Conservation (phyloP, 2,888 invertebrate species). For the Euphydryas editha region DNA sequence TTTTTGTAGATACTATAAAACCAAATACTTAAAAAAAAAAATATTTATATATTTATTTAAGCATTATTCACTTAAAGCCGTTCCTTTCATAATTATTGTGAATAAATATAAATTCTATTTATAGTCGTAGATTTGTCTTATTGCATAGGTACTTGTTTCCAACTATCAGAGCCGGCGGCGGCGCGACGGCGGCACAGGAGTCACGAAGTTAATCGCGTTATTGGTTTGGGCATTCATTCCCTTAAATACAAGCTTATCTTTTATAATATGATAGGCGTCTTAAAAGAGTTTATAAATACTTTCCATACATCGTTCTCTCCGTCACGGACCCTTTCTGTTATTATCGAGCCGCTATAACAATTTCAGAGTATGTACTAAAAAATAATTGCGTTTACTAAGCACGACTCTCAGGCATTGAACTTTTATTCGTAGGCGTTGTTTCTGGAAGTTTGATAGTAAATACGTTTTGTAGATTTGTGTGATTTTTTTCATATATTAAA, state of each 20-base stretch:
- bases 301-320: constrained; percentile 46
- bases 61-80: neutral
- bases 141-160: constrained; percentile 18
- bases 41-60: no score
- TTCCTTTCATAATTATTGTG: constrained; percentile 20
- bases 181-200: constrained; percentile 20
- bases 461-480: neutral
- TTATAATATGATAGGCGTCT: constrained; percentile 11
- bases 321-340: constrained; percentile 71
- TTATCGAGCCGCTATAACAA: constrained; percentile 75
- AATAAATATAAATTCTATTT: constrained; percentile 31
- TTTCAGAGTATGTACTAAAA: constrained; percentile 70
- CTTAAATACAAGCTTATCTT: constrained; percentile 17
- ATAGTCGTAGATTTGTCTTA: constrained; percentile 29
- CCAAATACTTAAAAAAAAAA: no score
- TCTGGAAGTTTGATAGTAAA: constrained; percentile 12
- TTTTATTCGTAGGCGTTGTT: constrained; percentile 54
- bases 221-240: constrained; percentile 21
- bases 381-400: constrained; percentile 79
- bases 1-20: no score
- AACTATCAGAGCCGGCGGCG: constrained; percentile 27
- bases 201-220: constrained; percentile 33
- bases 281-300: constrained; percentile 22
- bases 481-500: no score
- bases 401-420: constrained; percentile 75